Conservation (phyloP, 2,888 invertebrate species). For the Dicranocentrus wangi region DNA sequence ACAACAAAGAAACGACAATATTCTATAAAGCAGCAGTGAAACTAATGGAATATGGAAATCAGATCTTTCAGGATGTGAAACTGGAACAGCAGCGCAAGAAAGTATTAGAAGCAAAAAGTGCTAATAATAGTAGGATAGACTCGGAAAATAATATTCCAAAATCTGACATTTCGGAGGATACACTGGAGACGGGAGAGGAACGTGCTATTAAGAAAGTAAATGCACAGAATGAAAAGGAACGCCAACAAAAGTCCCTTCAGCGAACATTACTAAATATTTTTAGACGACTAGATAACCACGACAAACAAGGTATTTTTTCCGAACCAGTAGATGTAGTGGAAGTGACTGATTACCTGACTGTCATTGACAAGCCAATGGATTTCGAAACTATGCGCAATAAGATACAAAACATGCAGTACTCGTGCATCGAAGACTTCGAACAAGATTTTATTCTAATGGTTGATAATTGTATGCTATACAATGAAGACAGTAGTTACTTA, state of each 20-base stretch:
- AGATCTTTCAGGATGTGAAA: slow-evolving; percentile 19
- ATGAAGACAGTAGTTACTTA: slow-evolving; percentile 22
- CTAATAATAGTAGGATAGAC: too few species aligned
- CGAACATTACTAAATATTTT: slow-evolving; percentile 2
- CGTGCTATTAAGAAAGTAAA: too few species aligned
- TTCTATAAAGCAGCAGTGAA: slow-evolving; percentile 29
- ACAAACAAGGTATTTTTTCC: slow-evolving; percentile 27
- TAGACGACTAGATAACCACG: slow-evolving; percentile 5
- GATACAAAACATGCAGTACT: neutral
- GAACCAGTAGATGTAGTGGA: slow-evolving; percentile 39
- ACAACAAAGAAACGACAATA: slow-evolving; percentile 32
- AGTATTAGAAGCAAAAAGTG: neutral
- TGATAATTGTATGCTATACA: slow-evolving; percentile 38
- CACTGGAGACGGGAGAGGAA: too few species aligned
- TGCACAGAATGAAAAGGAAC: too few species aligned
- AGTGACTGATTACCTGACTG: slow-evolving; percentile 24
- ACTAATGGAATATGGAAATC: slow-evolving; percentile 16
- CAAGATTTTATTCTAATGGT: slow-evolving; percentile 35
- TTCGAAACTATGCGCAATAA: slow-evolving; percentile 31
- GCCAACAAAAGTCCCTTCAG: neutral
- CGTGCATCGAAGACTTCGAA: slow-evolving; percentile 27
- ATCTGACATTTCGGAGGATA: neutral
- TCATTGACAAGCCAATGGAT: slow-evolving; percentile 42
- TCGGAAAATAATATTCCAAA: too few species aligned
- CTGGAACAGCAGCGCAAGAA: neutral